A percentile compares a stretch with the other conserved stretches of the same genome.
Evolutionary conservation across 2,113 vertebrate genomes (phyloP).

Genomic region (Bos taurus): ARS-UCD2.0 NC_037335.1:94781501-94782000

Average conservation of each 20-base stretch:
- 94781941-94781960: neutral
- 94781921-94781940: neutral
- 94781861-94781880: neutral
- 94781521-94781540: neutral
- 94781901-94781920: neutral
- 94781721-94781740: neutral
- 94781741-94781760: neutral
- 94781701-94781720: constrained; percentile 10
- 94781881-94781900: neutral
- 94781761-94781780: neutral
- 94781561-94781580: neutral
- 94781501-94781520: neutral
- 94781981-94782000: neutral
- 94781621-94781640: neutral
- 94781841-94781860: constrained; percentile 53
- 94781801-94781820: constrained; percentile 21
- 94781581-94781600: neutral
- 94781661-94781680: neutral
- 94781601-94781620: neutral
- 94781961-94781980: constrained; percentile 27
- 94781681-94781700: neutral
- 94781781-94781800: neutral
- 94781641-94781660: neutral
- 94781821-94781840: constrained; percentile 8
- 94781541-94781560: neutral